These are phyloP conservation scores for Pyrocephalus nanus DNA, from an alignment of 2,797 vertebrate genomes.

Conservation along the genomic window DNA sequence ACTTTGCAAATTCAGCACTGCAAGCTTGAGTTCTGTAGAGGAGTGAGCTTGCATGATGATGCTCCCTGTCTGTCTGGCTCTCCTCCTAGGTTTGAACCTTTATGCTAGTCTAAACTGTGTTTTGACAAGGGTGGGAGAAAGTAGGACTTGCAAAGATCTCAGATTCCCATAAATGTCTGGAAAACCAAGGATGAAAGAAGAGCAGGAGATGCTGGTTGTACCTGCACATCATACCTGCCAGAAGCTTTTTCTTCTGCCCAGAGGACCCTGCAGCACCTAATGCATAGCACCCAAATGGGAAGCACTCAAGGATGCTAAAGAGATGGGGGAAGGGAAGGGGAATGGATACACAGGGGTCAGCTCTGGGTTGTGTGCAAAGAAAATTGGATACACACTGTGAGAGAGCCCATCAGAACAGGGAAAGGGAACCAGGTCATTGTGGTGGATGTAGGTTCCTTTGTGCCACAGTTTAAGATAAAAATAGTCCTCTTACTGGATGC, in stretches of 20 bases:
- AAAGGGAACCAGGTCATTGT: background rate
- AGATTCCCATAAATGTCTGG: background rate
- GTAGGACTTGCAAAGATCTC: background rate
- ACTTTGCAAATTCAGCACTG: constrained; percentile 15
- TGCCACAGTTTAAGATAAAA: background rate
- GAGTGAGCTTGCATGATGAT: background rate
- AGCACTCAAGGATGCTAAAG: background rate
- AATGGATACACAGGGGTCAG: background rate
- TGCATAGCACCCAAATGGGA: background rate
- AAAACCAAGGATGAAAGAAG: background rate
- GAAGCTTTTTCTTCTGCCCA: background rate
- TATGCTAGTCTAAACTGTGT: background rate
- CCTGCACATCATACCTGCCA: background rate
- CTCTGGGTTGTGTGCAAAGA: background rate
- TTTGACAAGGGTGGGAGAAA: background rate
- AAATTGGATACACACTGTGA: background rate
- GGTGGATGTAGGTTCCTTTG: background rate
- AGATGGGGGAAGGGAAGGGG: background rate
- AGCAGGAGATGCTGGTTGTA: background rate
- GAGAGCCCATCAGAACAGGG: background rate
- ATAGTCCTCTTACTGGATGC: background rate
- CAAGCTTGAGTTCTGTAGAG: background rate
- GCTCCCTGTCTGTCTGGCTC: background rate
- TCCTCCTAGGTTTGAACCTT: background rate
- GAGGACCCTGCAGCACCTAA: background rate